Percentiles rank a stretch among this genome's conserved stretches.
Conservation (phyloP, 2,888 invertebrate genomes). For the Patella caerulea region DNA sequence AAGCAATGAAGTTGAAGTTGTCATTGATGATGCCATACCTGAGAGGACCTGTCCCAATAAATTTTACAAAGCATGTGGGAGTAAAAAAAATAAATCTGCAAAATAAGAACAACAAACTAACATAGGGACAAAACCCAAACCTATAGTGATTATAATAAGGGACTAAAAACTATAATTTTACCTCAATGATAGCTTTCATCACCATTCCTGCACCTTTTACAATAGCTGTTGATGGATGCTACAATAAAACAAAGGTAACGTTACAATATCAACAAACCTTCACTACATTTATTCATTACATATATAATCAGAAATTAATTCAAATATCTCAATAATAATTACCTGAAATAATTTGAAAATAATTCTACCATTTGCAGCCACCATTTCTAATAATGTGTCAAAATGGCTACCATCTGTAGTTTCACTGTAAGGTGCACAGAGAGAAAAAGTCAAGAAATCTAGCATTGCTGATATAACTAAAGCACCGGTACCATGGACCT, state of each 20-base stretch:
- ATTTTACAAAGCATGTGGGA: not conserved
- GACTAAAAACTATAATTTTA: conserved; percentile 36
- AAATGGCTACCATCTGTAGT: conserved; percentile 84
- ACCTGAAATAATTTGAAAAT: conserved; percentile 94
- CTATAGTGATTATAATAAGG: not conserved
- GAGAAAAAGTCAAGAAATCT: conserved; percentile 96
- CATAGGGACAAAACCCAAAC: not conserved
- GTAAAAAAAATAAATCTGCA: no score
- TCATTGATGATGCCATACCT: not conserved
- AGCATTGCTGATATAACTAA: conserved; percentile 97
- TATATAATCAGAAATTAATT: not conserved
- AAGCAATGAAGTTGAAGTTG: not conserved
- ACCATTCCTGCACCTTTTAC: conserved; percentile 98
- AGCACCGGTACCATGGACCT: conserved; percentile 92
- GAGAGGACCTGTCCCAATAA: not conserved
- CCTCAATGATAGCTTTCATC: conserved; percentile 95
- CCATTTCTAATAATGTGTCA: conserved; percentile 92
- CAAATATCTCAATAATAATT: conserved; percentile 27
- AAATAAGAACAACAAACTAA: not conserved
- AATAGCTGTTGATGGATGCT: conserved; percentile 97
- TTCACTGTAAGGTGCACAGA: conserved; percentile 99
- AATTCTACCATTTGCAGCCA: conserved; percentile 90
- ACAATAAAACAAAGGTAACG: conserved; percentile 42
- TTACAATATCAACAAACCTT: no score
- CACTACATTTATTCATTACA: not conserved